Evolutionary conservation across 2,113 vertebrate genomes (phyloP).

Genomic region (Regulus satrapa): DNA sequence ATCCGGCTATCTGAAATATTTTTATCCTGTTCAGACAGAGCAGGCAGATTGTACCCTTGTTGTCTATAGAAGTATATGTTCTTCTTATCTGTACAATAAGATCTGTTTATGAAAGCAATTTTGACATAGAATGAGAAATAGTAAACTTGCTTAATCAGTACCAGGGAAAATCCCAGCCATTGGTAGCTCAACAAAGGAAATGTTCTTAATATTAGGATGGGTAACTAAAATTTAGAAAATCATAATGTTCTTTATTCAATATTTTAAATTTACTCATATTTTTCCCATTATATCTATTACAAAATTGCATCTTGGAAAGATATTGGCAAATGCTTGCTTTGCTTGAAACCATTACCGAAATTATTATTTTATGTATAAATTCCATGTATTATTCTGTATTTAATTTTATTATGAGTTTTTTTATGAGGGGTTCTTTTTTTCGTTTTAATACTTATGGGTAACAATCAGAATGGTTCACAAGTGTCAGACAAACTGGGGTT

Average conservation of each 20-base stretch:
- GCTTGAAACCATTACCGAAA: background rate
- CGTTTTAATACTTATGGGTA: too few relatives aligned
- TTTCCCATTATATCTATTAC: background rate
- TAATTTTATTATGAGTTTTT: background rate
- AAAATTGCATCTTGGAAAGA: background rate
- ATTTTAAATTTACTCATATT: background rate
- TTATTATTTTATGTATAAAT: background rate
- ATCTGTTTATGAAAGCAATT: background rate
- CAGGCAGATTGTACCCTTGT: background rate
- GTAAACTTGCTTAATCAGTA: background rate
- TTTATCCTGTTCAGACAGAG: background rate
- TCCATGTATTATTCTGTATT: background rate
- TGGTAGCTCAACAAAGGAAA: background rate
- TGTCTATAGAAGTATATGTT: background rate
- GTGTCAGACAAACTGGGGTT: background rate
- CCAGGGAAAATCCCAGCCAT: background rate
- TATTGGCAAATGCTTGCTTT: background rate
- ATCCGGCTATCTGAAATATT: constrained; percentile 2
- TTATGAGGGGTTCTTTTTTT: too few relatives aligned
- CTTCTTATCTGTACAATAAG: background rate
- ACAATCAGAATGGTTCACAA: background rate
- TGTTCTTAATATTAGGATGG: background rate
- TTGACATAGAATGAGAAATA: background rate
- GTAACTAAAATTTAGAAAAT: background rate
- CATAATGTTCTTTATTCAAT: background rate